phyloP scores from a whole-genome alignment of 2,888 invertebrate species.

The Hypsopygia costalis region DNA sequence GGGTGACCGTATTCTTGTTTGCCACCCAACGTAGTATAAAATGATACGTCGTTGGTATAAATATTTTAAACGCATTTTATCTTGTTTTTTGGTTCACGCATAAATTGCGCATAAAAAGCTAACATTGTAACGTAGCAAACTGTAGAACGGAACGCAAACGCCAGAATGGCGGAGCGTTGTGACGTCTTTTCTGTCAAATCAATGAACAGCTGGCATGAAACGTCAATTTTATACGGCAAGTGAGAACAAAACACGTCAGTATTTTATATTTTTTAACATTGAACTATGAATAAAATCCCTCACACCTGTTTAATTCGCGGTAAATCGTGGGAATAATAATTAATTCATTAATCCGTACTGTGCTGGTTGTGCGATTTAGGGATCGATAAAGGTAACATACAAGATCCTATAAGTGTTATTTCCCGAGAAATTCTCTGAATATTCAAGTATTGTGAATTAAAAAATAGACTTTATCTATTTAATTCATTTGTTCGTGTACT shows the following conservation, averaged over 20 bases:
- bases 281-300: background rate
- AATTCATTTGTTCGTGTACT: slow-evolving; percentile 22
- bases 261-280: slow-evolving; percentile 31
- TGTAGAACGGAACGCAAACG: too few species aligned
- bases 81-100: too few species aligned
- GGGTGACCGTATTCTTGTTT: too few species aligned
- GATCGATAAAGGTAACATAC: slow-evolving; percentile 4
- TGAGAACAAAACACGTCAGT: slow-evolving; percentile 64
- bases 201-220: slow-evolving; percentile 19
- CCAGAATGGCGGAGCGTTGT: slow-evolving; percentile 29
- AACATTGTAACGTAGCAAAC: too few species aligned
- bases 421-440: background rate
- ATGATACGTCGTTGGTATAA: too few species aligned
- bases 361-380: background rate
- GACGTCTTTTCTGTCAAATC: too few species aligned
- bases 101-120: too few species aligned
- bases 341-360: background rate
- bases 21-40: too few species aligned
- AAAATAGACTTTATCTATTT: slow-evolving; percentile 11
- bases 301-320: background rate
- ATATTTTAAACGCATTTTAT: too few species aligned
- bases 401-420: background rate
- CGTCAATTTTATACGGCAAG: slow-evolving; percentile 44
- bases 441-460: slow-evolving; percentile 24
- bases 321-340: slow-evolving; percentile 2